Base-by-base conservation (phyloP, 2,113 vertebrate species). In the Spermophilus dauricus region DNA sequence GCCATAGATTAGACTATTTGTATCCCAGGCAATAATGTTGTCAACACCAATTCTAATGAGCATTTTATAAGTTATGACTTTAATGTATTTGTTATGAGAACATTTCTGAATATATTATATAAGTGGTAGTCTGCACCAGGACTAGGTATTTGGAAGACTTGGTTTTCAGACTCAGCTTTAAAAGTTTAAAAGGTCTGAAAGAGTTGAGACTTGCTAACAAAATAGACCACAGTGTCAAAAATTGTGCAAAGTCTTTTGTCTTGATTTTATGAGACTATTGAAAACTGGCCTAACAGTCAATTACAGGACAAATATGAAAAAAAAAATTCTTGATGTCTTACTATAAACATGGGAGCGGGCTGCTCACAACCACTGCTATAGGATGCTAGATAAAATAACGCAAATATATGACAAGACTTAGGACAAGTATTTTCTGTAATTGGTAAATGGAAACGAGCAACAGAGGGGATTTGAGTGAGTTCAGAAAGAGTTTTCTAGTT, bases 31-130 rank as follows among this genome's bases (percentile, higher is more conserved):
- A 88, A 95, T 96, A 86, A 73, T 90, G 45, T 77, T 95, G 80
- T 96, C 75, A 94, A 12, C 70, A 77, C 51, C 34, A 81, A 73
- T 95, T 97, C 78, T 96, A 97, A 93, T 89, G 93, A 81, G 56
- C 42, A 93, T 95, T 95, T 97, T 96, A 65, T 90, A 96, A 95
- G 94, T 92, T 97, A 89, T 94, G 72, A 78, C 87, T 96, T 96
- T 96, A 96, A 97, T 94, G 72, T 95, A 92, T 95, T 97, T 96
- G 95, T 70, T 82, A 90, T 73, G 78, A 95, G 84, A 97, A 94
- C 28, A 26, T 39, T 81, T 78, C 63, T 69, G 45, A 97, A 77
- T 92, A 32, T 82, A 76, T 96, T 90, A 56, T 16, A 24, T 91
- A 95, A 95, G 76, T 84, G 34, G 24, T 58, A 73, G 7, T 92